phyloP scores from a whole-genome alignment of 2,888 invertebrate species.

The Gisinianus flammeolus region DNA sequence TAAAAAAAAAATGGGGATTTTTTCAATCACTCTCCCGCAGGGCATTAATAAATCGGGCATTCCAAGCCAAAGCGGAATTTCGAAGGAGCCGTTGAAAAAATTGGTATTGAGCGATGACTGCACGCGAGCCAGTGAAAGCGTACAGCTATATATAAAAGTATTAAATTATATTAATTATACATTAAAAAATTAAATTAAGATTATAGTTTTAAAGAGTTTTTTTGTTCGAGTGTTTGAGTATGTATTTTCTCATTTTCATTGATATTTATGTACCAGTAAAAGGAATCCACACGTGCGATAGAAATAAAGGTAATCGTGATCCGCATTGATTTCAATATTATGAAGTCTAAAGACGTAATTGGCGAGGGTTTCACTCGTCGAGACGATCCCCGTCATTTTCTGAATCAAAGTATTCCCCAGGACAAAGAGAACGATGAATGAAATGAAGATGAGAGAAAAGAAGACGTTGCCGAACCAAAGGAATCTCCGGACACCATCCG shows the following conservation, averaged over 20 bases:
- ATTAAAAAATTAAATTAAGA: not conserved
- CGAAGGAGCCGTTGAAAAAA: constrained; percentile 52
- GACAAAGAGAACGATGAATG: not conserved
- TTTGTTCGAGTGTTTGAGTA: too few relatives aligned
- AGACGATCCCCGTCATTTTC: constrained; percentile 15
- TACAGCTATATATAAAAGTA: too few relatives aligned
- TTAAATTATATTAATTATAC: too few relatives aligned
- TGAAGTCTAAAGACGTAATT: not conserved
- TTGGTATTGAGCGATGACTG: constrained; percentile 51
- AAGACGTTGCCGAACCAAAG: constrained; percentile 14
- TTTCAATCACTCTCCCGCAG: constrained; percentile 24
- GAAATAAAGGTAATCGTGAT: not conserved
- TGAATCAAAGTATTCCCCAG: not conserved
- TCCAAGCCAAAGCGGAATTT: constrained; percentile 45
- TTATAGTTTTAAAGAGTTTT: too few relatives aligned
- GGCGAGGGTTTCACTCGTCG: not conserved
- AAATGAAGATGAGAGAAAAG: not conserved
- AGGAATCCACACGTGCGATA: constrained; percentile 22
- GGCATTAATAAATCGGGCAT: constrained; percentile 45
- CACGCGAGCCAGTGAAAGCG: constrained; percentile 42
- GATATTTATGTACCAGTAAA: not conserved
- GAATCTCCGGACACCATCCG: not conserved
- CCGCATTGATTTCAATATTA: not conserved
- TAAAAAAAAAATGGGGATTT: too few relatives aligned
- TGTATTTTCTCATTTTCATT: not conserved